Evolutionary conservation across 2,888 invertebrate species (phyloP), one percentile per base, ranked within the genome.

Genomic region (Myopa tessellatipennis): DNA sequence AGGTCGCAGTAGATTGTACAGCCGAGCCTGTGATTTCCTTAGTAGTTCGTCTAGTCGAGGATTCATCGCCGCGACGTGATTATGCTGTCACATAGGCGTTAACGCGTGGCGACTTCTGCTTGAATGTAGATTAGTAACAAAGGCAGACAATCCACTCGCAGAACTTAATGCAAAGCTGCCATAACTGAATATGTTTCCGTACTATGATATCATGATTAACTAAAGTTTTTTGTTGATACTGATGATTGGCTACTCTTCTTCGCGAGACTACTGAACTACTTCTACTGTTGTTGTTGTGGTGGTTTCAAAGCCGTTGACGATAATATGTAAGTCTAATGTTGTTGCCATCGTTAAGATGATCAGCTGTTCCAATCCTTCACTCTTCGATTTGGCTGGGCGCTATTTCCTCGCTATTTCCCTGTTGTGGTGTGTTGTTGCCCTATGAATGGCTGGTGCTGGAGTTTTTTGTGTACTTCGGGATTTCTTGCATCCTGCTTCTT

Each of bases 151-250:
- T 70, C 86, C 88, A 61, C 85, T 87, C 61, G 88, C 86, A 50
- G 88, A 88, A 80, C 88, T 87, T 55, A 88, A 79, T 55, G 88
- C 85, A 55, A 95, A 95, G 89, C 95, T 95, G 87, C 95, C 94
- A 88, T 95, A 95, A 91, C 92, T 60, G 95, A 95, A 90, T 95
- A 95, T 14, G 87, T 83, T 68, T 81, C 82, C 60, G 86, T 85
- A 81, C 87, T n/a, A n/a, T 85, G 74, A 79, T 83, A 79, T 82
- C 83, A 26, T 76, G 82, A 72, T 82, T 80, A 60, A 79, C 80
- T 79, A 82, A 63, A 52, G 82, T 79, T 76, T 82, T 82, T 76
- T 82, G 83, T 61, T 82, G 83, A 74, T 84, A 83, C 45, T 85
- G 83, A 6, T 73, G 36, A 58, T 36, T 71, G 60, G 65, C 60